Base-by-base conservation (phyloP, 1,140 invertebrate genomes). In the Drosophila serrata region DNA sequence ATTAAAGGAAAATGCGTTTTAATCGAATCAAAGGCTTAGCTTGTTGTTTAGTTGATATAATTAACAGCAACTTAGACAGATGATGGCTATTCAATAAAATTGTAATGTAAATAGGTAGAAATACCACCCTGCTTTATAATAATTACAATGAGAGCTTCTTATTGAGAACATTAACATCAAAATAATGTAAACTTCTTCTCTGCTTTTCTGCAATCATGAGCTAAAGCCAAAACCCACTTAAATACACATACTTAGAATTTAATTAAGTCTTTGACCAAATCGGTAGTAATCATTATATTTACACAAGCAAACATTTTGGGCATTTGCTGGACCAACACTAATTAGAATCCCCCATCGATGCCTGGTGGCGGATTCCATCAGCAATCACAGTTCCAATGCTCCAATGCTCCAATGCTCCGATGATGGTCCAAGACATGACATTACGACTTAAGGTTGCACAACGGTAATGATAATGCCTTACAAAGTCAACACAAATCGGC, bases 381-480 rank as follows among this genome's bases (percentile, higher is more conserved):
- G 62, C 53, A 75, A 64, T 65, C 35, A 31, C 15, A n/a, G 61
- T 15, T 24, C 35, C 17, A n/a, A n/a, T 19, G 51, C 17, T n/a
- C 13, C 31, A 19, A 17, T 13, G 59, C 39, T 24, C 35, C 17
- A n/a, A n/a, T 19, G 51, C 17, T n/a, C 13, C 31, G 13, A 17
- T 29, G 48, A 45, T 42, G 15, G n/a, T 24, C 55, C 37, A 46
- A 65, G 45, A 55, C 46, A 73, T 33, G 62, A 63, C 70, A 84
- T 87, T 77, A 77, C 80, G 75, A 63, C 84, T 70, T 82, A 74
- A 80, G 81, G 80, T 77, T 80, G 57, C 67, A 70, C 79, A 84
- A 88, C 88, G 82, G 80, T 88, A 87, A 87, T 87, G 84, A 87
- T 87, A 88, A 84, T 87, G 80, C 84, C 82, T 80, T 69, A 61